Evolutionary conservation across 2,888 invertebrate species (phyloP), one percentile per base, ranked within the genome.

Genomic region (Matsumyia berberina): DNA sequence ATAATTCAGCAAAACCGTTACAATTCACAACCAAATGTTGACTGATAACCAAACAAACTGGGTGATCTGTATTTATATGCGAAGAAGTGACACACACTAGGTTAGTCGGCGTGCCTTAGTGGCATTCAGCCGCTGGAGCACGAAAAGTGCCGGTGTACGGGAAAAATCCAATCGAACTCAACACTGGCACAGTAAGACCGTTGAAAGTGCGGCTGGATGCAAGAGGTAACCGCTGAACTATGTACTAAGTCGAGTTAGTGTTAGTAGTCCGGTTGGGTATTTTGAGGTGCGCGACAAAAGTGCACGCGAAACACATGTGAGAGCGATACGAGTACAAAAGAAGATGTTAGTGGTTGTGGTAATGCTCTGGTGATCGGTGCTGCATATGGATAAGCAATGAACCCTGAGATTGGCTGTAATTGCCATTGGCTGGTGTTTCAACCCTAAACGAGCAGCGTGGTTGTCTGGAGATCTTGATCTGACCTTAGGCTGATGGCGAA

Each of bases 31-130:
- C 82, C 88, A 88, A 89, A 88, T 88, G 89, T 88, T 88, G 89
- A 90, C 91, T 91, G 91, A 91, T 91, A 90, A 89, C 89, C 88
- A 83, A 86, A 87, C 88, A 88, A 88, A 88, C 83, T 87, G 88
- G 88, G 88, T 89, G 90, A 90, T 89, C 89, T 88, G 80, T 87
- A 90, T 91, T 91, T 91, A 91, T 91, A 91, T 89, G 81, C 82
- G 62, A 60, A 67, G 73, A 80, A 79, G 70, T 77, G 77, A 86
- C 81, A 73, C 67, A 82, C 76, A 77, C 55, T 58, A 81, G 64
- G 69, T 53, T 57, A 67, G 69, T 46, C 39, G 87, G 81, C 88
- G 80, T 60, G 77, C 79, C 60, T 58, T 11, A 35, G 62, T 74
- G 69, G 77, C 35, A 24, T 24, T 24, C 62, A 49, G 37, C 58